These are phyloP conservation scores for Pipra filicauda DNA, from an alignment of 2,113 vertebrate species.

Conservation along the genomic window DNA sequence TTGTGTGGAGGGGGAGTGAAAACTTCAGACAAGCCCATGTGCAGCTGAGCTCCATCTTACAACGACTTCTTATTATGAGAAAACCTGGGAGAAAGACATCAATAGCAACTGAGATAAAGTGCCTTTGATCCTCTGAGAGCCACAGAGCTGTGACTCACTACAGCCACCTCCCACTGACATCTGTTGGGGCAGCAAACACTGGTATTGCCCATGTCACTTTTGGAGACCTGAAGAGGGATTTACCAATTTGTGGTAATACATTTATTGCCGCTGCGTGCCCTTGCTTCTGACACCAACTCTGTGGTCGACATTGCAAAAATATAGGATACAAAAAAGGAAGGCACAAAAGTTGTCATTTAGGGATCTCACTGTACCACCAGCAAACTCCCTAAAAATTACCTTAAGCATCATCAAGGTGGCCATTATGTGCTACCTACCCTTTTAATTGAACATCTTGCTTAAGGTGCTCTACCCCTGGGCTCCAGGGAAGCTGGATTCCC, in stretches of 20 bases:
- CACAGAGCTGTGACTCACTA: accelerated
- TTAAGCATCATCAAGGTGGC: background rate
- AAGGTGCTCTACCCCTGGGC: background rate
- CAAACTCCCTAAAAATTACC: background rate
- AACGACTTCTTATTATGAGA: background rate
- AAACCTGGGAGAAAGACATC: background rate
- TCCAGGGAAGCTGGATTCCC: background rate
- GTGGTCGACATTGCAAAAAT: background rate
- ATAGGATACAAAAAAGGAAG: background rate
- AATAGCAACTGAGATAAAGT: background rate
- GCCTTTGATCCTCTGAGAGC: background rate
- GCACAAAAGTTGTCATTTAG: background rate
- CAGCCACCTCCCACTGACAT: accelerated
- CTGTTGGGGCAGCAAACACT: background rate
- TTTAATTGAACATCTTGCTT: background rate
- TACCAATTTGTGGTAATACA: background rate
- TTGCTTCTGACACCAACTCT: background rate
- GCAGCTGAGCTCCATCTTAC: background rate
- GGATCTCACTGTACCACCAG: background rate
- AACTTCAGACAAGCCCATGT: background rate
- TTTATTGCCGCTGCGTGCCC: accelerated
- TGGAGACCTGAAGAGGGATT: background rate
- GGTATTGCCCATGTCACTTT: background rate
- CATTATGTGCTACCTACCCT: background rate
- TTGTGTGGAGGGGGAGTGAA: background rate